phyloP scores from a whole-genome alignment of 2,113 vertebrate genomes.

The Danio rerio region DNA sequence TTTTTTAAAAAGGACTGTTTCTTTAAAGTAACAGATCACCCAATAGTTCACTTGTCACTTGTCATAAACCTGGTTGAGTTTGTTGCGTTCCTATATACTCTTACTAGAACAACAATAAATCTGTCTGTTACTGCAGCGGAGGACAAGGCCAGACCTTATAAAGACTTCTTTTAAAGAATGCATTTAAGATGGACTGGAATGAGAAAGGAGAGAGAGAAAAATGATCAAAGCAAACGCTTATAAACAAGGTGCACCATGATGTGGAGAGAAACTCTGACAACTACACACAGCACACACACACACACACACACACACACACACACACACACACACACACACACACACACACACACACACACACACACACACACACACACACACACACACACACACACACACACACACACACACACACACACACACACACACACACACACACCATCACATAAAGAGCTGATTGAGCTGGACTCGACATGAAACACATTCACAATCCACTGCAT shows the following conservation, averaged over 20 bases:
- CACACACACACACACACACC: not conserved
- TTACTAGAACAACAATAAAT: constrained; percentile 39
- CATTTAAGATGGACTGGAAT: constrained; percentile 40
- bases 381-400: constrained; percentile 5
- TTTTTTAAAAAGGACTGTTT: too few species aligned
- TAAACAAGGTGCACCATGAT: not conserved
- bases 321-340: constrained; percentile 3
- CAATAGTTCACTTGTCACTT: too few species aligned
- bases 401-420: constrained; percentile 6
- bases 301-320: not conserved
- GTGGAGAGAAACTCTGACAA: constrained; percentile 2
- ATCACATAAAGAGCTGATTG: not conserved
- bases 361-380: constrained; percentile 1
- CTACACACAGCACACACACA: constrained; percentile 19
- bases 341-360: constrained; percentile 14
- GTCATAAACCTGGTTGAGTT: too few species aligned
- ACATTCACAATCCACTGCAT: not conserved
- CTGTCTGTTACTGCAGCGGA: constrained; percentile 7
- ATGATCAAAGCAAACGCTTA: constrained; percentile 9
- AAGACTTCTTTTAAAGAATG: constrained; percentile 51
- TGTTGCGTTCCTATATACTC: not conserved
- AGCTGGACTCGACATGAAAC: constrained; percentile 3
- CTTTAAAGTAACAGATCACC: too few species aligned
- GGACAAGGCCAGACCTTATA: constrained; percentile 48
- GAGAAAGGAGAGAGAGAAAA: not conserved